A percentile compares a stretch with the other conserved stretches of the same genome.
phyloP scores from a whole-genome alignment of 2,797 vertebrate genomes.

The Iguana delicatissima region DNA sequence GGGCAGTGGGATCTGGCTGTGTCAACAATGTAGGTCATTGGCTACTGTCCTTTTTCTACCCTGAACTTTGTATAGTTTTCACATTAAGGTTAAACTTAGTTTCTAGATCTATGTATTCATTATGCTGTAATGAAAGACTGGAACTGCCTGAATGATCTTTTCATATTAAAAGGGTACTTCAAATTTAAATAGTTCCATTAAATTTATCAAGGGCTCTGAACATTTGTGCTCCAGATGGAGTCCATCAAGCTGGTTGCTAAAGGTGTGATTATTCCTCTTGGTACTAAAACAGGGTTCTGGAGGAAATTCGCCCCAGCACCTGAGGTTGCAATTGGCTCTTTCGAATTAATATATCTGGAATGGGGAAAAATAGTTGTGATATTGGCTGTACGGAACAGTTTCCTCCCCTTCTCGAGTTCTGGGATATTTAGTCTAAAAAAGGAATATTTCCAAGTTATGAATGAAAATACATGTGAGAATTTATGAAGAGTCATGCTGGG shows the following conservation, averaged over 20 bases:
- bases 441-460: no score
- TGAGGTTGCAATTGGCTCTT: slow-evolving; percentile 22
- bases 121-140: slow-evolving; percentile 65
- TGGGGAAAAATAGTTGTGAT: neutral
- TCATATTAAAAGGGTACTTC: slow-evolving; percentile 75
- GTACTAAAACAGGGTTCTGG: slow-evolving; percentile 5
- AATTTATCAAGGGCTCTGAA: slow-evolving; percentile 67
- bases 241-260: slow-evolving; percentile 39
- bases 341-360: neutral
- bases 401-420: no score
- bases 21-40: no score
- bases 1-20: no score
- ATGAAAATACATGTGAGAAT: no score
- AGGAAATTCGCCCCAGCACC: slow-evolving; percentile 26
- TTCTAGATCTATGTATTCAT: slow-evolving; percentile 55
- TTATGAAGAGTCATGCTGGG: no score
- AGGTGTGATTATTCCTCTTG: slow-evolving; percentile 42
- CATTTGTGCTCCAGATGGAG: slow-evolving; percentile 49
- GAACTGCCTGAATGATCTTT: slow-evolving; percentile 71
- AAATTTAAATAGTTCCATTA: slow-evolving; percentile 65
- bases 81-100: slow-evolving; percentile 41
- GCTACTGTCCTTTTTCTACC: slow-evolving; percentile 1
- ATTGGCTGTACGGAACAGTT: neutral
- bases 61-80: slow-evolving; percentile 66
- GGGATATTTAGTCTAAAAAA: no score